A percentile compares a stretch with the other conserved stretches of the same genome.
phyloP scores from a whole-genome alignment of 2,888 invertebrate genomes.

The Bellardia pandia region DNA sequence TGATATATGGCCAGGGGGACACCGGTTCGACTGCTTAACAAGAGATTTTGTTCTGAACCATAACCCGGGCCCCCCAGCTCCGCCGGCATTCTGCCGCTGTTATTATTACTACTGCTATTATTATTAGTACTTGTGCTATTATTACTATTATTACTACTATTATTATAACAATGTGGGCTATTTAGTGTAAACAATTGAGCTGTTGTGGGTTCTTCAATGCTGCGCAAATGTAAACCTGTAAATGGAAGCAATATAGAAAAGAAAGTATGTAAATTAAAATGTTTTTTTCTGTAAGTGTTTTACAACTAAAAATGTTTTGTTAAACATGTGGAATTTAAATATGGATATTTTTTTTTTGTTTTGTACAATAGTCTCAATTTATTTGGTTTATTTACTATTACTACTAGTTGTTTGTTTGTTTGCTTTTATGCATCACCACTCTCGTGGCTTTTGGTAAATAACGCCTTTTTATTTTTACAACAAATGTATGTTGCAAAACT shows the following conservation, averaged over 20 bases:
- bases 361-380: conserved; percentile 31
- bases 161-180: conserved; percentile 74
- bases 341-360: neutral
- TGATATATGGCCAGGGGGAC: conserved; percentile 83
- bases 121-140: conserved; percentile 43
- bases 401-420: neutral
- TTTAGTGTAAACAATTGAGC: conserved; percentile 82
- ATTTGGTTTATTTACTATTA: conserved; percentile 12
- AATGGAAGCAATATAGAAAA: conserved; percentile 71
- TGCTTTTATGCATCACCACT: conserved; percentile 19
- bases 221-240: conserved; percentile 93
- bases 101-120: conserved; percentile 27
- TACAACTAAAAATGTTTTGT: too few species aligned
- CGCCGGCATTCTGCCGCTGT: conserved; percentile 85
- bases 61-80: conserved; percentile 87
- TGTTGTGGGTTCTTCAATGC: conserved; percentile 92
- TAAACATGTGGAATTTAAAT: too few species aligned
- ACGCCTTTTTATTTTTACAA: conserved; percentile 10
- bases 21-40: conserved; percentile 84
- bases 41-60: conserved; percentile 86
- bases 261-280: neutral
- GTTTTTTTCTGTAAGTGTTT: too few species aligned
- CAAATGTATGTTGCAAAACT: neutral
- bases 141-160: conserved; percentile 17
- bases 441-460: conserved; percentile 20